phyloP scores from a whole-genome alignment of 2,797 vertebrate species.

The Halcyon smyrnensis region DNA sequence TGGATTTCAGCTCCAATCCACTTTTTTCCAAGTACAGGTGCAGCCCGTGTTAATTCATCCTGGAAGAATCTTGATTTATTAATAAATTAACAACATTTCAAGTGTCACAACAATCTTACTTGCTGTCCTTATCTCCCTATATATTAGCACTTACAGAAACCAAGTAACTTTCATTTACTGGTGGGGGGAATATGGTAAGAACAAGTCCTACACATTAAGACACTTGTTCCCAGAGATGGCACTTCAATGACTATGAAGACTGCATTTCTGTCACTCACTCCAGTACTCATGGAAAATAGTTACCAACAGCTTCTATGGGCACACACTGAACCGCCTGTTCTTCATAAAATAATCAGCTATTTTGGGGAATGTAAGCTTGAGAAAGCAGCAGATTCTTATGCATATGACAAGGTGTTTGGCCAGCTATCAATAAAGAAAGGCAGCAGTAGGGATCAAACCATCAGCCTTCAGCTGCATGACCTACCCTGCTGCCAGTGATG shows the following conservation, averaged over 20 bases:
- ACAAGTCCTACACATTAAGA: background rate
- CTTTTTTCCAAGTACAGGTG: background rate
- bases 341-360: constrained; percentile 3
- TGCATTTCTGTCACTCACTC: background rate
- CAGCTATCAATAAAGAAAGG: constrained; percentile 16
- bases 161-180: background rate
- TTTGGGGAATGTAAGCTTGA: background rate
- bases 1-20: background rate
- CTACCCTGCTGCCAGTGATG: constrained; percentile 40
- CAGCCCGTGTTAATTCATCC: background rate
- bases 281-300: background rate
- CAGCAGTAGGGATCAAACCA: constrained; percentile 62
- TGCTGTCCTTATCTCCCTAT: background rate
- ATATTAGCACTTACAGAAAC: background rate
- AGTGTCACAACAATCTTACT: background rate
- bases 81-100: background rate
- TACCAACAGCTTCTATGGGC: background rate
- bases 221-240: background rate
- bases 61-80: background rate
- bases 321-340: constrained; percentile 7
- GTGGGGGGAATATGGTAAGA: background rate
- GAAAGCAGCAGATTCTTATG: constrained; percentile 5
- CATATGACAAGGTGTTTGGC: background rate
- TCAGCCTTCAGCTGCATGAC: constrained; percentile 66
- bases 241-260: background rate